A percentile compares a stretch with the other conserved stretches of the same genome.
phyloP scores from a whole-genome alignment of 1,140 invertebrate genomes.

The Steinernema khuongi region DNA sequence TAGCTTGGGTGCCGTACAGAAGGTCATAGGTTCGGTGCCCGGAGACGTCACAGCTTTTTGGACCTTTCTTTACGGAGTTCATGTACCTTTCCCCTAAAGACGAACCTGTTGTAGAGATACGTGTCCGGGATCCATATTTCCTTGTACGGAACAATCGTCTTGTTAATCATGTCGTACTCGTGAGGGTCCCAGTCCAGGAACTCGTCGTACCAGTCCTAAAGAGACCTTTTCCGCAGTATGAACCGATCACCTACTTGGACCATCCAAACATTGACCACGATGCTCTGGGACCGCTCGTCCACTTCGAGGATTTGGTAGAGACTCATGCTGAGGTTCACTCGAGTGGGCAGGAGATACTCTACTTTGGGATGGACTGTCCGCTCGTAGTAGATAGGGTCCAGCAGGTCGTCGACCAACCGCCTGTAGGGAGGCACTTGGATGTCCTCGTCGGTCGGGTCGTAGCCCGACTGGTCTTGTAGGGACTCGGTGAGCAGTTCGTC shows the following conservation, averaged over 20 bases:
- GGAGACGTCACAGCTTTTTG: not conserved
- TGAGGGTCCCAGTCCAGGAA: constrained; percentile 49
- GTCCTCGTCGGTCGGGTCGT: not conserved
- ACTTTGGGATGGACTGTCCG: constrained; percentile 49
- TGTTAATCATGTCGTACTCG: constrained; percentile 55
- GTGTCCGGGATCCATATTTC: constrained; percentile 57
- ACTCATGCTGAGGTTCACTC: constrained; percentile 53
- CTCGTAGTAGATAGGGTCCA: constrained; percentile 52
- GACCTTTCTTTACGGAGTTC: not conserved
- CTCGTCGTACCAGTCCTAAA: constrained; percentile 56
- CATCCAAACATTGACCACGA: constrained; percentile 57
- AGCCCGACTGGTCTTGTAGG: not conserved
- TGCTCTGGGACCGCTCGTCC: constrained; percentile 48
- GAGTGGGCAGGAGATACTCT: constrained; percentile 42
- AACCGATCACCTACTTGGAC: constrained; percentile 23
- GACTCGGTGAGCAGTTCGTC: not conserved
- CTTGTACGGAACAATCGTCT: constrained; percentile 54
- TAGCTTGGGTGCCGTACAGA: too few species aligned
- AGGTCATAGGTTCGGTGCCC: too few species aligned
- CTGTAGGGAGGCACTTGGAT: constrained; percentile 24
- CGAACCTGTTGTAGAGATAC: constrained; percentile 50
- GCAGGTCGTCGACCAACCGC: constrained; percentile 50
- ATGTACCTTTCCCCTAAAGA: not conserved
- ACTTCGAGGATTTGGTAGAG: constrained; percentile 56
- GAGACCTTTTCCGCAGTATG: not conserved